Evolutionary conservation across 2,797 vertebrate species (phyloP), one percentile per base, ranked within the genome.

Genomic region (Sebastes kiyomatsui): DNA sequence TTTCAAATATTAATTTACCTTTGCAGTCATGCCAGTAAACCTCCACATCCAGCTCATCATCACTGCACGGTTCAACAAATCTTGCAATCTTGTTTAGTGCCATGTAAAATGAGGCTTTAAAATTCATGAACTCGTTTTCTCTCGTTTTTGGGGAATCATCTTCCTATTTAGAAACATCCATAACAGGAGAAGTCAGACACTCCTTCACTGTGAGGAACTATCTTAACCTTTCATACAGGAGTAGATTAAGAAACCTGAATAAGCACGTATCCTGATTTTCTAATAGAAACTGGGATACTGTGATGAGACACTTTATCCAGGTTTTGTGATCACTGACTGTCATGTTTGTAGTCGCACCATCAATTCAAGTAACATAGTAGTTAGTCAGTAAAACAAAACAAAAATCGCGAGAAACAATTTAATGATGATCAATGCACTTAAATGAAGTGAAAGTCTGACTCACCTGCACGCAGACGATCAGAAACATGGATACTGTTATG

Each of bases 31-130:
- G 77, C 86, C 82, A 66, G 87, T 87, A 92, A 92, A 90, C 72
- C 72, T 77, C 59, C 6, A 77, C 79, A 84, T 84, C 88, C 80
- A 87, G 33, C 80, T 84, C 77, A 76, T 84, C 79, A 72, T 87
- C 79, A 32, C 83, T 84, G 80, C 84, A 70, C 69, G 68, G 75
- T 84, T 81, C 82, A 85, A 86, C 84, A 92, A 77, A 90, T 94
- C 83, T 87, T 67, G 46, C 58, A 49, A 80, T 87, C 62, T 86
- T 75, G 72, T 84, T 90, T 82, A 75, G 71, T 56, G 67, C n/a
- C 60, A 66, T 67, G 70, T 77, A 56, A 85, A 85, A 80, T 69
- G 30, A 83, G 62, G 32, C 80, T 75, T 85, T 75, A 20, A 72
- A 69, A 82, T 83, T 46, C 58, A 82, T 75, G 71, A 80, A 66